A percentile compares a stretch with the other conserved stretches of the same genome.
These are phyloP conservation scores for Coracopsis vasa DNA, from an alignment of 2,113 vertebrate species.

Conservation along the genomic window DNA sequence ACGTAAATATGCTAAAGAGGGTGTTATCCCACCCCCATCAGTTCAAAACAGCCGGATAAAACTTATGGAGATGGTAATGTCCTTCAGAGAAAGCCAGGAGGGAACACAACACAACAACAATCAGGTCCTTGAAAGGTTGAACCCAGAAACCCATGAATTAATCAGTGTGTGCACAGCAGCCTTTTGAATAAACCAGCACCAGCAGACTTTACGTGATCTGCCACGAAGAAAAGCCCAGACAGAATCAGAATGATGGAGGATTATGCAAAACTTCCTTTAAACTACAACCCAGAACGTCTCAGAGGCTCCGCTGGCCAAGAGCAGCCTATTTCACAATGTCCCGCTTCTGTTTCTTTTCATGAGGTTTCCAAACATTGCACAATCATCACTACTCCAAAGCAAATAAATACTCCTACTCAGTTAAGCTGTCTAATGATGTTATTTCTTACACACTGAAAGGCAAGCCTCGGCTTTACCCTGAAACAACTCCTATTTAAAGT, in stretches of 20 bases:
- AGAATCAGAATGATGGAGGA: not conserved
- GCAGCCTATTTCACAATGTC: not conserved
- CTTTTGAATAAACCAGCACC: not conserved
- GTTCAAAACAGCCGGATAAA: not conserved
- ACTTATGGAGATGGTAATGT: not conserved
- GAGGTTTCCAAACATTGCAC: not conserved
- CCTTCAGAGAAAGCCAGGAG: not conserved
- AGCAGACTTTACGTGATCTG: not conserved
- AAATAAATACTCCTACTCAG: constrained; percentile 26
- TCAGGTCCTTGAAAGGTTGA: not conserved
- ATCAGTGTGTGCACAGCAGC: not conserved
- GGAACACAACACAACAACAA: rapidly evolving
- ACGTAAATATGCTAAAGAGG: not conserved
- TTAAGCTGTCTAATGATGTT: not conserved
- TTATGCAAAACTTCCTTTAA: not conserved
- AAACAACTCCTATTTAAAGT: not conserved
- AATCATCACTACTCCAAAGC: constrained; percentile 30
- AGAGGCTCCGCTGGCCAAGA: not conserved
- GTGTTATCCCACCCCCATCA: not conserved
- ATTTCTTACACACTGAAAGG: not conserved
- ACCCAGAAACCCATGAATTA: rapidly evolving
- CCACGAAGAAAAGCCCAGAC: not conserved
- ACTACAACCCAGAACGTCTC: not conserved
- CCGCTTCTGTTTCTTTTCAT: not conserved
- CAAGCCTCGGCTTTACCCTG: not conserved